Evolutionary conservation across 2,797 vertebrate species (phyloP).

Genomic region (Arrhamphus sclerolepis): DNA sequence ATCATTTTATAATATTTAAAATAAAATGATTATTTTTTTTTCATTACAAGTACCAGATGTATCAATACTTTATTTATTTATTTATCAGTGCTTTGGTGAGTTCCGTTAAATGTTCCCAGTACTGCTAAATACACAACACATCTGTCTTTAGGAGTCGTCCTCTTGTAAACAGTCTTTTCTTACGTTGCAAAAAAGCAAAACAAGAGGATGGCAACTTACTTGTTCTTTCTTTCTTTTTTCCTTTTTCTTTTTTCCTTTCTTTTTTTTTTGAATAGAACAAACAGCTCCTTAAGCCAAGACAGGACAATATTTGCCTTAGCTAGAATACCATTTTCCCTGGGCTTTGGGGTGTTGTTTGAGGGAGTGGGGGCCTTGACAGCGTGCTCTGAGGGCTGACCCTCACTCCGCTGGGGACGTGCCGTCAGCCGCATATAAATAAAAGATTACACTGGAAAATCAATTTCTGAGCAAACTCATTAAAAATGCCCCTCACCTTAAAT

Average conservation of each 20-base stretch:
- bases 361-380: slow-evolving; percentile 86
- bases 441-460: slow-evolving; percentile 98
- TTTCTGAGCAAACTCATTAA: slow-evolving; percentile 96
- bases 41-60: too few relatives aligned
- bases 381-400: slow-evolving; percentile 87
- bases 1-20: too few relatives aligned
- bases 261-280: slow-evolving; percentile 72
- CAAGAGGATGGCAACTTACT: slow-evolving; percentile 80
- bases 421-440: slow-evolving; percentile 98
- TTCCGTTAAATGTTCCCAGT: too few relatives aligned
- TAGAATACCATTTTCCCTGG: slow-evolving; percentile 98
- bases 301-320: slow-evolving; percentile 98
- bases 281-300: slow-evolving; percentile 89
- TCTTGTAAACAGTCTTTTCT: slow-evolving; percentile 6
- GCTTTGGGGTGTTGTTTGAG: slow-evolving; percentile 91
- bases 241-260: slow-evolving; percentile 67
- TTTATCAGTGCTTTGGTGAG: too few relatives aligned
- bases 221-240: slow-evolving; percentile 55
- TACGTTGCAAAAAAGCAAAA: slow-evolving; percentile 53
- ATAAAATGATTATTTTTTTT: too few relatives aligned
- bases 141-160: not conserved
- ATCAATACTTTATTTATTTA: too few relatives aligned
- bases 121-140: not conserved
- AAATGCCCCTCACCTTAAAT: slow-evolving; percentile 90
- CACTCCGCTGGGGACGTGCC: slow-evolving; percentile 85